phyloP scores from a whole-genome alignment of 2,888 invertebrate species.

The Chymomyza caudatula region DNA sequence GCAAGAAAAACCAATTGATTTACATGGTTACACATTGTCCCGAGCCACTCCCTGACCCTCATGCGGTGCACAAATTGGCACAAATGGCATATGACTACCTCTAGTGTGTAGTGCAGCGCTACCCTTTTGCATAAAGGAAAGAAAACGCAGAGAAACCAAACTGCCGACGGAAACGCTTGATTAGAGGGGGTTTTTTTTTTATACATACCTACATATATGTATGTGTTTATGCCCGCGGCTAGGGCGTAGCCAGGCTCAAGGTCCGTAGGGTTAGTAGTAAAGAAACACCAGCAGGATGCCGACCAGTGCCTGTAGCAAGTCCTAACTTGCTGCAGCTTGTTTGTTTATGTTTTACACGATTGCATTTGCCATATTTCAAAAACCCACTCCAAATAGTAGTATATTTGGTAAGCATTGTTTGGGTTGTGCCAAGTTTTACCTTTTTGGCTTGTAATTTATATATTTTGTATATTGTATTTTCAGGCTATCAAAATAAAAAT shows the following conservation, averaged over 20 bases:
- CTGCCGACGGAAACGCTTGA: conserved; percentile 57
- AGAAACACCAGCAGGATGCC: not conserved
- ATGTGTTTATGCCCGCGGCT: conserved; percentile 23
- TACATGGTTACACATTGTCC: conserved; percentile 13
- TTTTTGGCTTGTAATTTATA: conserved; percentile 73
- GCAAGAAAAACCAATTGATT: conserved; percentile 25
- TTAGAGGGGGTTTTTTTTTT: conserved; percentile 46
- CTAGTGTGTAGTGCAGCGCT: not conserved
- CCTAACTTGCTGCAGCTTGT: conserved; percentile 35
- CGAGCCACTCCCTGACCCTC: not conserved
- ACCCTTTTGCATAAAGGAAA: not conserved
- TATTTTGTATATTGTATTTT: conserved; percentile 60
- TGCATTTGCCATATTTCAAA: conserved; percentile 7
- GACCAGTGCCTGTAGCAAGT: not conserved
- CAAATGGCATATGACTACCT: conserved; percentile 15
- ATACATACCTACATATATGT: not conserved
- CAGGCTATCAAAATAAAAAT: conserved; percentile 66
- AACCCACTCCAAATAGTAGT: not conserved
- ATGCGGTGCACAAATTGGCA: conserved; percentile 5
- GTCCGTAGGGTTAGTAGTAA: conserved; percentile 3
- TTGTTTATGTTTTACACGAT: conserved; percentile 59
- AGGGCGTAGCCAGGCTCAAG: conserved; percentile 45
- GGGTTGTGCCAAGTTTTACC: conserved; percentile 44
- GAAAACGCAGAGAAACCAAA: conserved; percentile 8
- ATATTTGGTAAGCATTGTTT: conserved; percentile 29